phyloP scores from a whole-genome alignment of 2,797 vertebrate species.

The Lutjanus argentimaculatus region DNA sequence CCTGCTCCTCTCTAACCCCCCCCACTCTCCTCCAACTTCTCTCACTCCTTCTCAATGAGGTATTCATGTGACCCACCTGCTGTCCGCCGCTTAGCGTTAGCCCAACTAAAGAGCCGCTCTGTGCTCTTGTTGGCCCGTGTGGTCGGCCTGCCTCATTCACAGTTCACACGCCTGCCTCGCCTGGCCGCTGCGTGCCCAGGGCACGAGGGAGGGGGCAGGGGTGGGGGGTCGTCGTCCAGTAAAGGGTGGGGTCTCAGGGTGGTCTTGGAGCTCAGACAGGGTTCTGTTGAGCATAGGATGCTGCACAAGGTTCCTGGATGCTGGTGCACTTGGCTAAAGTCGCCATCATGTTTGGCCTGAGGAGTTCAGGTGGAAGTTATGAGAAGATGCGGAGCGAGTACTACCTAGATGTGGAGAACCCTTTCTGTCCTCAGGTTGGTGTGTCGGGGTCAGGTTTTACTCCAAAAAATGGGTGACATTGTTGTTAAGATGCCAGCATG shows the following conservation, averaged over 20 bases:
- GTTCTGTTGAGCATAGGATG: constrained; percentile 74
- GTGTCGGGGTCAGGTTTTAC: constrained; percentile 24
- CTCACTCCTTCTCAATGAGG: constrained; percentile 84
- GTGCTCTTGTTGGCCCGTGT: constrained; percentile 77
- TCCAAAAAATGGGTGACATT: not conserved
- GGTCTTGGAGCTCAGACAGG: constrained; percentile 63
- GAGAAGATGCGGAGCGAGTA: constrained; percentile 87
- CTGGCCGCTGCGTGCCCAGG: constrained; percentile 69
- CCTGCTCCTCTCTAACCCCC: constrained; percentile 45
- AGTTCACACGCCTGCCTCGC: constrained; percentile 82
- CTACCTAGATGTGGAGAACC: constrained; percentile 82
- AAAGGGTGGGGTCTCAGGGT: constrained; percentile 62
- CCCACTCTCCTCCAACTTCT: constrained; percentile 59
- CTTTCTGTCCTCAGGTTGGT: constrained; percentile 86
- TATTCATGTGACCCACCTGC: constrained; percentile 89
- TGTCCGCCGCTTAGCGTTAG: constrained; percentile 81
- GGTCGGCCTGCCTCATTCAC: constrained; percentile 79
- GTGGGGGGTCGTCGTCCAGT: constrained; percentile 52
- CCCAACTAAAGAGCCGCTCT: constrained; percentile 79
- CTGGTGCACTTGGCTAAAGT: constrained; percentile 83
- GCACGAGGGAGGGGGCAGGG: constrained; percentile 38
- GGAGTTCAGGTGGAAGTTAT: constrained; percentile 86
- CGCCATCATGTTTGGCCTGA: constrained; percentile 89
- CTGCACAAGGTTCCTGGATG: constrained; percentile 84
- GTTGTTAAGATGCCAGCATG: not conserved